A percentile compares a stretch with the other conserved stretches of the same genome.
Conservation (phyloP, 2,113 vertebrate species). For the Dolichotis patagonum region DNA sequence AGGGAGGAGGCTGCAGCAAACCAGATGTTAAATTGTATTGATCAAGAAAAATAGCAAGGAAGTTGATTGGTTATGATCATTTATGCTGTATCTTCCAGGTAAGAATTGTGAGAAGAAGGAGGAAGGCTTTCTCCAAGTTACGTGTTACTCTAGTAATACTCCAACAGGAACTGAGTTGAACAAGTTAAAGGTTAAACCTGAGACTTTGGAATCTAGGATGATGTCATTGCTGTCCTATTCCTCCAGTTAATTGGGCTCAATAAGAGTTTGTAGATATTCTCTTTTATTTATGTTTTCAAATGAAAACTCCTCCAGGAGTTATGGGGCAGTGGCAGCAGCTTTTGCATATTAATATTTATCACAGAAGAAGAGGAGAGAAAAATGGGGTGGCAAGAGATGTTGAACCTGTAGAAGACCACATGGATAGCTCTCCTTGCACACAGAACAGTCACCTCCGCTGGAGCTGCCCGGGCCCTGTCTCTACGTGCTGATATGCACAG, state of each 20-base stretch:
- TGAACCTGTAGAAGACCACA: neutral
- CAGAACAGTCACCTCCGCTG: too few relatives aligned
- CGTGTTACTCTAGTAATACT: neutral
- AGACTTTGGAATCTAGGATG: neutral
- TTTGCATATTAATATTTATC: neutral
- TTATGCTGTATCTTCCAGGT: neutral
- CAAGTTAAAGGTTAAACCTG: neutral
- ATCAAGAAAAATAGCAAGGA: neutral
- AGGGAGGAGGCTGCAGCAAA: neutral
- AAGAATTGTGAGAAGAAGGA: neutral
- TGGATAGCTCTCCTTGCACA: too few relatives aligned
- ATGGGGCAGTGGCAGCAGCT: neutral
- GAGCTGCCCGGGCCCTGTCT: too few relatives aligned
- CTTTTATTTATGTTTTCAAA: neutral
- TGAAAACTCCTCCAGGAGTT: neutral
- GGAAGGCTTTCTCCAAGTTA: neutral
- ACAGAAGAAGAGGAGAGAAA: neutral
- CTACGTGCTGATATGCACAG: too few relatives aligned
- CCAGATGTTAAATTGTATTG: neutral
- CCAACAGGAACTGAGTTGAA: neutral
- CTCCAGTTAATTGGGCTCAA: neutral
- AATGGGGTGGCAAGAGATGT: neutral
- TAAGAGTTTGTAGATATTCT: neutral
- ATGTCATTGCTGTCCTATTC: neutral
- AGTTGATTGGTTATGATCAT: neutral